phyloP scores from a whole-genome alignment of 2,888 invertebrate genomes.

The Siphonodentalium dalli region DNA sequence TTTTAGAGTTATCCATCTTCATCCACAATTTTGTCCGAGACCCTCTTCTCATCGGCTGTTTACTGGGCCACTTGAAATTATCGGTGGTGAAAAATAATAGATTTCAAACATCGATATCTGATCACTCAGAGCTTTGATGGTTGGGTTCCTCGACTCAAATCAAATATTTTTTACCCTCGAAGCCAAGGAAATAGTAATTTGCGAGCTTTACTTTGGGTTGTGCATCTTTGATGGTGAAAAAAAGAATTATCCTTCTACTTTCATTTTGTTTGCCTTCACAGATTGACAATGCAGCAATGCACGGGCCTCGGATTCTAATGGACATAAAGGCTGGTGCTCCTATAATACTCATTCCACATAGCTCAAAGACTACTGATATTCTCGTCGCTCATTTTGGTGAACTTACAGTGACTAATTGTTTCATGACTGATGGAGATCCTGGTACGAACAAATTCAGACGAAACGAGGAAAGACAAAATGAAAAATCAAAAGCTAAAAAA shows the following conservation, averaged over 20 bases:
- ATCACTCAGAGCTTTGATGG: no score
- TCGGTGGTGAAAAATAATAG: no score
- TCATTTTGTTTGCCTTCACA: conserved; percentile 24
- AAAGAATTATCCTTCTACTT: background rate
- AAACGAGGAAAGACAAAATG: background rate
- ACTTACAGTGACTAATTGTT: conserved; percentile 79
- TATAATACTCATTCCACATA: conserved; percentile 85
- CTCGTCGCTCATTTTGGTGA: conserved; percentile 83
- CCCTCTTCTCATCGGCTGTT: no score
- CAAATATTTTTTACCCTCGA: no score
- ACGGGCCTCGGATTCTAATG: conserved; percentile 69
- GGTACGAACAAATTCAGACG: conserved; percentile 35
- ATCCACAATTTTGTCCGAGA: no score
- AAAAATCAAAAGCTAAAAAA: background rate
- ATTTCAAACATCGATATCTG: no score
- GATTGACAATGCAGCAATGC: conserved; percentile 56
- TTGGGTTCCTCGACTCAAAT: no score
- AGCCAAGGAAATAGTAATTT: no score
- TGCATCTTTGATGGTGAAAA: background rate
- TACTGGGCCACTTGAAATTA: no score
- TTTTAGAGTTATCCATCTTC: no score
- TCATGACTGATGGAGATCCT: conserved; percentile 67
- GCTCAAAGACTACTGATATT: conserved; percentile 78
- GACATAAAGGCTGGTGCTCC: conserved; percentile 79
- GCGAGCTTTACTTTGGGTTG: no score